A percentile compares a stretch with the other conserved stretches of the same genome.
These are phyloP conservation scores for Notamacropus eugenii DNA, from an alignment of 2,797 vertebrate species.

Conservation along the genomic window DNA sequence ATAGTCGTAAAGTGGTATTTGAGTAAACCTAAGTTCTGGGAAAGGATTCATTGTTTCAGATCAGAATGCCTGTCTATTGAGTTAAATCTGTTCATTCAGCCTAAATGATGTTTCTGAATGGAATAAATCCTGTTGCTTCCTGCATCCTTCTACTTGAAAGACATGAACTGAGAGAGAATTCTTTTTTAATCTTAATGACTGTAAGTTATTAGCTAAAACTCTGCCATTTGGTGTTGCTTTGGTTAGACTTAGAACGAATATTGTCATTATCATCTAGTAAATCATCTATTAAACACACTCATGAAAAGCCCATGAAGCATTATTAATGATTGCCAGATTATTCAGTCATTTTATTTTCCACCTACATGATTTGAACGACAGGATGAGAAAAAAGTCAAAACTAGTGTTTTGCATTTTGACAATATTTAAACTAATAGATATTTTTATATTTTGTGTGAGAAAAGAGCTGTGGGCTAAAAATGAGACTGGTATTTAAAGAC, in stretches of 20 bases:
- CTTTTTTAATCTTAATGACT: conserved; percentile 29
- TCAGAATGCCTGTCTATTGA: background rate
- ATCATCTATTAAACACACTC: conserved; percentile 42
- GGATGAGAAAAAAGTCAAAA: conserved; percentile 61
- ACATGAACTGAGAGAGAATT: conserved; percentile 1
- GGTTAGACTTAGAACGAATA: background rate
- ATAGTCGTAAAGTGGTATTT: conserved; percentile 23
- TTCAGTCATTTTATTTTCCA: conserved; percentile 58
- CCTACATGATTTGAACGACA: conserved; percentile 72
- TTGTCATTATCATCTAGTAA: conserved; percentile 43
- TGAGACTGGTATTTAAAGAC: conserved; percentile 72
- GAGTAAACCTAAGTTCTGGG: conserved; percentile 2
- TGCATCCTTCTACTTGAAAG: conserved; percentile 22
- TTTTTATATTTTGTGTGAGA: conserved; percentile 76
- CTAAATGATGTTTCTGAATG: conserved; percentile 38
- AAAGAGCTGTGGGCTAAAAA: conserved; percentile 73
- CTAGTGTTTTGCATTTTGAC: conserved; percentile 72
- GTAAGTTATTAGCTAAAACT: background rate
- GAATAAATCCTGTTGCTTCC: background rate
- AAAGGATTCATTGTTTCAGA: conserved; percentile 22
- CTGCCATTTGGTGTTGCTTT: background rate
- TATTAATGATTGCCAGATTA: conserved; percentile 63
- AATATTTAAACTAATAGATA: conserved; percentile 76
- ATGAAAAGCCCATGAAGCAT: conserved; percentile 52
- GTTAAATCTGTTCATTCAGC: conserved; percentile 19